These are phyloP conservation scores for Ctenoplectra terminalis DNA, from an alignment of 1,140 invertebrate species.

Conservation along the genomic window DNA sequence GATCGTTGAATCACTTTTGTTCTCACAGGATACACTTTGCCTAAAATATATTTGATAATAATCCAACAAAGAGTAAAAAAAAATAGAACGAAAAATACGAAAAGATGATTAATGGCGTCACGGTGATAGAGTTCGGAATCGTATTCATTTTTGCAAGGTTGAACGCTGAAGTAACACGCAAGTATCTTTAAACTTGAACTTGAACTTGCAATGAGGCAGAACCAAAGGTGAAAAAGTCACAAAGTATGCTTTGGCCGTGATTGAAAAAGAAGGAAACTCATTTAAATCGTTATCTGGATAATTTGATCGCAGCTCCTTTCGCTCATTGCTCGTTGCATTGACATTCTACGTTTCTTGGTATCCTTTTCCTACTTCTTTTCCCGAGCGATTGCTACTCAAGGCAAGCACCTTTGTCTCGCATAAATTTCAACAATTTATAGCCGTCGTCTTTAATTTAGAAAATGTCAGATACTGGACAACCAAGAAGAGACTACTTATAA, in stretches of 20 bases:
- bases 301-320: background rate
- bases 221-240: background rate
- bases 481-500: too few species aligned
- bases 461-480: too few species aligned
- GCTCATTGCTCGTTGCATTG: background rate
- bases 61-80: too few species aligned
- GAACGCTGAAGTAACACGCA: background rate
- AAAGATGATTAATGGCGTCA: background rate
- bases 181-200: too few species aligned
- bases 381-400: background rate
- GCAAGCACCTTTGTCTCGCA: background rate
- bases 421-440: too few species aligned
- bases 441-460: too few species aligned
- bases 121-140: background rate
- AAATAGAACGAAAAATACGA: background rate
- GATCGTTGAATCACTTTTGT: too few species aligned
- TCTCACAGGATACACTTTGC: too few species aligned
- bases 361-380: background rate
- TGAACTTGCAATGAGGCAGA: background rate
- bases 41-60: too few species aligned
- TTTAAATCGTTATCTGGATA: background rate
- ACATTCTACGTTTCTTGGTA: background rate
- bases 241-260: too few species aligned
- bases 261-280: constrained; percentile 4
- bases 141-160: background rate